Base-by-base conservation (phyloP, 2,888 invertebrate species). In the Euzophera pinguis region DNA sequence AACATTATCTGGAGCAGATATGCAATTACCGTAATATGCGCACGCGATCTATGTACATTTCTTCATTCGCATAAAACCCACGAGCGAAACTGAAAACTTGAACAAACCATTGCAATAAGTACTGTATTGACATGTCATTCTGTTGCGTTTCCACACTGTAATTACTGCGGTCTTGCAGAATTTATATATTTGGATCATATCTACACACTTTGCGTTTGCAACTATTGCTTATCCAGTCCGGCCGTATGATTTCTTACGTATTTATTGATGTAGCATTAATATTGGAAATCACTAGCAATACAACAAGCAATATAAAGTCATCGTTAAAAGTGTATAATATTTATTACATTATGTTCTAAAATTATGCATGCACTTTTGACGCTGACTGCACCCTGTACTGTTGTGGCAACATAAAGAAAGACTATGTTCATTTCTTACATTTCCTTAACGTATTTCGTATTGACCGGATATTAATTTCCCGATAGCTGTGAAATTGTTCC, bases 161-260 rank as follows among this genome's bases (percentile, higher is more conserved):
- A 43, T 29, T 13, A 32, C 8, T 2, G 32, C 10, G 32, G 14
- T 39, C 16, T 45, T 45, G 45, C 45, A 45, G 32, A 32, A 45
- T 32, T 45, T 14, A 16, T n/a, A n/a, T n/a, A n/a, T n/a, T n/a
- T 32, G 45, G 45, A 45, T 45, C 45, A 45, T 34, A 45, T 45
- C 34, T 45, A 45, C 45, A 32, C 32, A 45, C 45, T 43, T 13
- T 14, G 3, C 32, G 4, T 32, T 14, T 32, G 45, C 14, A 45
- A 45, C 43, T 29, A 13, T 22, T 17, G 41, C 17, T 17, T 17
- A 16, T 17, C 32, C 32, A 22, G 5, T 22, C 22, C 22, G 22
- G 22, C 22, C 22, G 3, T 22, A 22, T 22, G 22, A 22, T n/a
- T n/a, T n/a, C n/a, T n/a, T n/a, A n/a, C n/a, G 22, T 22, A 22